Percentiles rank a stretch among this genome's conserved stretches.
Conservation (phyloP, 2,797 vertebrate genomes). For the Microcaecilia unicolor region DNA sequence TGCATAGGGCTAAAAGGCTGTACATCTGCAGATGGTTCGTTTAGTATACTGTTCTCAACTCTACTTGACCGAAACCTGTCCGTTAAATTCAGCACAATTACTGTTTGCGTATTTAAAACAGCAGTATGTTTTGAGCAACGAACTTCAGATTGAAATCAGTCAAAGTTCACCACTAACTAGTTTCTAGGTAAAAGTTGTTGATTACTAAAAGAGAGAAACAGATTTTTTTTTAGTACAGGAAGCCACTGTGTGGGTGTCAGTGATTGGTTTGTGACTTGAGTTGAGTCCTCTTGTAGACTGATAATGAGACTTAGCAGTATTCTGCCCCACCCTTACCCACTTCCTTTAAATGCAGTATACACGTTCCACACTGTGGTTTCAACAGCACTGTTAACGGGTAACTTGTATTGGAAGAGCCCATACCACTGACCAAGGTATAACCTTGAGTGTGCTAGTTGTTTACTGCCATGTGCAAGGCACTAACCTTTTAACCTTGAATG, state of each 20-base stretch:
- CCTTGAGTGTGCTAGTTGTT: conserved; percentile 37
- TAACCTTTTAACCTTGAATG: conserved; percentile 39
- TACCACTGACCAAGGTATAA: conserved; percentile 41
- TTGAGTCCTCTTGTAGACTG: conserved; percentile 45
- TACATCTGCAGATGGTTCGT: too few species aligned
- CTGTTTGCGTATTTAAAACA: conserved; percentile 44
- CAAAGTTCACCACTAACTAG: conserved; percentile 31
- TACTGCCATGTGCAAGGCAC: conserved; percentile 12
- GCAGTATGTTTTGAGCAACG: conserved; percentile 37
- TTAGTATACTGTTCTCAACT: too few species aligned
- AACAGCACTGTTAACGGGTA: conserved; percentile 28
- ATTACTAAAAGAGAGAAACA: conserved; percentile 62
- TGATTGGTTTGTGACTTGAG: conserved; percentile 53
- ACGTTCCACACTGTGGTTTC: conserved; percentile 38
- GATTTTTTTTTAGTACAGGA: conserved; percentile 62
- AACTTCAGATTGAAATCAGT: conserved; percentile 46
- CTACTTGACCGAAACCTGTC: conserved; percentile 42
- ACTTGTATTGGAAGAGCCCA: conserved; percentile 31
- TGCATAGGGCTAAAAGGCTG: too few species aligned
- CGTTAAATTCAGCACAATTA: conserved; percentile 16
- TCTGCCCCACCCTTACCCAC: conserved; percentile 71
- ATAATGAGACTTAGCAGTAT: conserved; percentile 42
- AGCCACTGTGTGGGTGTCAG: conserved; percentile 62
- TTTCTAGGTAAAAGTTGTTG: conserved; percentile 74
- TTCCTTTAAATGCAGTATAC: conserved; percentile 53